Evolutionary conservation across 2,888 invertebrate species (phyloP).

Genomic region (Anarsia innoxiella): DNA sequence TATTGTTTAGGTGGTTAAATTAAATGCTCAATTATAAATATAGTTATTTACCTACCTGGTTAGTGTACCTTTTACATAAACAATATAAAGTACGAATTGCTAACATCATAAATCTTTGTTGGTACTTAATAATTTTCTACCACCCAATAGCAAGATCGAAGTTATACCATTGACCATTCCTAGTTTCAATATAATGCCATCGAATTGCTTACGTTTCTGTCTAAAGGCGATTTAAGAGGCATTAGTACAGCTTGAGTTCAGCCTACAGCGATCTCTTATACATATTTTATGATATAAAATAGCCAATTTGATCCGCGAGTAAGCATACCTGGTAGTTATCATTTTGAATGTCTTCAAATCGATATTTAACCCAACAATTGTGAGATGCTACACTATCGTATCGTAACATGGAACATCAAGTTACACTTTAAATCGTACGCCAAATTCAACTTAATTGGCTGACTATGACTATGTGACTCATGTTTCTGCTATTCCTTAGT

Average conservation of each 20-base stretch:
- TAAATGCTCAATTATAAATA: too few relatives aligned
- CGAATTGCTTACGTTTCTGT: slow-evolving; percentile 43
- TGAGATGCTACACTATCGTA: too few relatives aligned
- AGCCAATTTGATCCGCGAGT: slow-evolving; percentile 35
- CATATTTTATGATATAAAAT: slow-evolving; percentile 61
- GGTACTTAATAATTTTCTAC: slow-evolving; percentile 46
- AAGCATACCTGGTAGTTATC: too few relatives aligned
- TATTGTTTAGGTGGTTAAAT: too few relatives aligned
- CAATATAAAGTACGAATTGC: slow-evolving; percentile 52
- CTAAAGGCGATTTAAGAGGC: slow-evolving; percentile 53
- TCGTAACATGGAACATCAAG: too few relatives aligned
- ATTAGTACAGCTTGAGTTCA: slow-evolving; percentile 52
- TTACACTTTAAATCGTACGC: too few relatives aligned
- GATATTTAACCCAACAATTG: too few relatives aligned
- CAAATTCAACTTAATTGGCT: too few relatives aligned
- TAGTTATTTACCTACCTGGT: slow-evolving; percentile 25
- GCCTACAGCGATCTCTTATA: slow-evolving; percentile 49
- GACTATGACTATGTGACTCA: too few relatives aligned
- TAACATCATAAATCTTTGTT: slow-evolving; percentile 41
- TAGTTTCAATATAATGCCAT: slow-evolving; percentile 52
- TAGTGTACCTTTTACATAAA: too few relatives aligned
- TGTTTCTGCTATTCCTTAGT: too few relatives aligned
- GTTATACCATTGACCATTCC: slow-evolving; percentile 40
- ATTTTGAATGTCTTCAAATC: too few relatives aligned
- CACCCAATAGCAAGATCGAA: slow-evolving; percentile 29